Base-by-base conservation (phyloP, 2,888 invertebrate genomes). In the Tricholauxania praeusta region DNA sequence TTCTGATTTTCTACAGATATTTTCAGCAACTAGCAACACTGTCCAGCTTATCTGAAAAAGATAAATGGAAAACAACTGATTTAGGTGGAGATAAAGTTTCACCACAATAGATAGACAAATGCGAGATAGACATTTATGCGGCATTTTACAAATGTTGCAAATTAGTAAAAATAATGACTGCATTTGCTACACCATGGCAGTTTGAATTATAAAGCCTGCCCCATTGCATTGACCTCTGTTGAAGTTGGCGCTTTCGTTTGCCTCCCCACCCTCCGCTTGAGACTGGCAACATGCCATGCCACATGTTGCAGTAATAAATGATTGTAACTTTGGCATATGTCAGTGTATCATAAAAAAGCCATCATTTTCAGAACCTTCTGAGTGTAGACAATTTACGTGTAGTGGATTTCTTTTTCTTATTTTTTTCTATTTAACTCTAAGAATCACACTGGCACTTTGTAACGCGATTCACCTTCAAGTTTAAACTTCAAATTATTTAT, bases 321-420 rank as follows among this genome's bases (percentile, higher is more conserved):
- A 72, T 76, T 75, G 75, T 78, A 76, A 73, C 76, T 77, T 79
- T 79, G 79, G 77, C 79, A 78, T 75, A 77, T 78, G 79, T 78
- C 79, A 79, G 78, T 70, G 76, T 75, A 75, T 76, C 75, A 74
- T 73, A 72, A 68, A 75, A 77, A 76, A 74, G 73, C 74, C 77
- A 76, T 77, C 75, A 75, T 70, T 77, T 76, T 71, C 69, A 69
- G 39, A 49, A 47, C 28, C 22, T 62, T 70, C 48, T 51, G 17
- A 70, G 28, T 19, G 48, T 22, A 47, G 14, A 17, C 48, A 48
- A 68, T 28, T 28, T 39, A 39, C 10, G 39, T 39, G 7, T 39
- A 39, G 39, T 39, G 39, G 39, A 10, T 10, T 10, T 39, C 6
- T 39, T 39, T 4, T 39, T 39, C 10, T 39, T 1, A 39, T 39